Evolutionary conservation across 2,113 vertebrate genomes (phyloP).

Genomic region (Athene cunicularia): DNA sequence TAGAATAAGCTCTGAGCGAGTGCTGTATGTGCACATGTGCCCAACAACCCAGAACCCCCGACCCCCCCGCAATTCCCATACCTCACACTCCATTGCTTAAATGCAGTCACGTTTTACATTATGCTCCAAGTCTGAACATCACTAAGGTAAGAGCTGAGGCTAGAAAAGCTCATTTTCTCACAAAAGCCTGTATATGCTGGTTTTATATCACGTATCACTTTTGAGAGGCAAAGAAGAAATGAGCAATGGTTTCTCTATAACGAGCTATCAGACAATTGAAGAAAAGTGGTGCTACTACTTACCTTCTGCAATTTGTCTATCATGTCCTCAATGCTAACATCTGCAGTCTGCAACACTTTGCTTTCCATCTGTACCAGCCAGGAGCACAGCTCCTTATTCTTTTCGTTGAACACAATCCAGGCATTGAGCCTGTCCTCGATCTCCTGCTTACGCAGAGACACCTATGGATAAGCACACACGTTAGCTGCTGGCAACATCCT

Average conservation of each 20-base stretch:
- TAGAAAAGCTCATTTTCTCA: neutral
- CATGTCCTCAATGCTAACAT: constrained; percentile 94
- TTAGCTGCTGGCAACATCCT: neutral
- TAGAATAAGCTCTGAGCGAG: neutral
- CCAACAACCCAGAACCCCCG: neutral
- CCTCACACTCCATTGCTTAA: neutral
- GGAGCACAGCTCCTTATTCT: constrained; percentile 91
- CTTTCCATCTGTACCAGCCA: constrained; percentile 95
- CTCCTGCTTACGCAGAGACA: constrained; percentile 87
- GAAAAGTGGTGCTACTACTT: neutral
- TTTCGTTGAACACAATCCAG: constrained; percentile 92
- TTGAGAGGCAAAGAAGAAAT: neutral
- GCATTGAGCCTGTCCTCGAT: constrained; percentile 89
- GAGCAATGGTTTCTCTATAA: neutral
- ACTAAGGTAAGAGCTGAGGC: neutral
- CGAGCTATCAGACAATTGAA: neutral
- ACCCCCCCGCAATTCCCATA: neutral
- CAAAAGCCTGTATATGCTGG: neutral
- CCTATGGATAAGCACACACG: constrained; percentile 70
- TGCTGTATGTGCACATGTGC: accelerated
- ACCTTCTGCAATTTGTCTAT: constrained; percentile 97
- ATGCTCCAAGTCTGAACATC: neutral
- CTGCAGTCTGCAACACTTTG: constrained; percentile 85
- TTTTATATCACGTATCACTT: neutral
- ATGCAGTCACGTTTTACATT: neutral